Evolutionary conservation across 2,797 vertebrate genomes (phyloP), one percentile per base, ranked within the genome.

Genomic region (Brachymystax lenok): DNA sequence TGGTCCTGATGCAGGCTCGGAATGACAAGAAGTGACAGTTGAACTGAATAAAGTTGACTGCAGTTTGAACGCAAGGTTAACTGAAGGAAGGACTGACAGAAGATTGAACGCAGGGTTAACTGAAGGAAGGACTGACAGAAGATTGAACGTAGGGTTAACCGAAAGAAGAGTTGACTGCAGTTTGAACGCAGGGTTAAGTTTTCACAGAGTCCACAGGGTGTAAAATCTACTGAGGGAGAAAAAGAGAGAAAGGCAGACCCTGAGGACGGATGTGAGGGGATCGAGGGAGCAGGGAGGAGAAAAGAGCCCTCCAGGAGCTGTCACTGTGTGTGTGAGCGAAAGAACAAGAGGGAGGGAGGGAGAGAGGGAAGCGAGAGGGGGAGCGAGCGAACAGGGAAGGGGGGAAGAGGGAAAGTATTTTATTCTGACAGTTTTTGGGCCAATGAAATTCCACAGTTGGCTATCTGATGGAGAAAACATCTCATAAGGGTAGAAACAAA

Each of bases 291-390:
- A 82, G 77, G 74, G 40, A 67, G 67, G 66, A 24, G 79, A 79
- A 88, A 83, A 80, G 75, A 84, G 74, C 90, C 88, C 91, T 89
- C 88, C 88, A 85, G 90, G 87, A 92, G 88, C 86, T 84, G 86
- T 91, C 88, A 87, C 27, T 79, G 85, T 86, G 84, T 81, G 82
- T 74, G 83, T 28, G 59, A 46, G 73, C 51, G 73, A 61, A 67
- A 85, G 85, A 84, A 74, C 19, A 76, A 86, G 80, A 63, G n/a
- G 69, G 74, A 88, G n/a, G 69, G 74, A 88, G 77, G 77, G 87
- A 88, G 77, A 80, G 80, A 85, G 86, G 77, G 81, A 83, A 84
- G 79, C 84, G 83, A 87, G 89, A 71, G 35, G 19, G 33, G 2
- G 67, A 28, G 35, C 1, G 56, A 87, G 86, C 81, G 85, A 82